Conservation (phyloP, 2,888 invertebrate genomes). For the Eupithecia tripunctaria region DNA sequence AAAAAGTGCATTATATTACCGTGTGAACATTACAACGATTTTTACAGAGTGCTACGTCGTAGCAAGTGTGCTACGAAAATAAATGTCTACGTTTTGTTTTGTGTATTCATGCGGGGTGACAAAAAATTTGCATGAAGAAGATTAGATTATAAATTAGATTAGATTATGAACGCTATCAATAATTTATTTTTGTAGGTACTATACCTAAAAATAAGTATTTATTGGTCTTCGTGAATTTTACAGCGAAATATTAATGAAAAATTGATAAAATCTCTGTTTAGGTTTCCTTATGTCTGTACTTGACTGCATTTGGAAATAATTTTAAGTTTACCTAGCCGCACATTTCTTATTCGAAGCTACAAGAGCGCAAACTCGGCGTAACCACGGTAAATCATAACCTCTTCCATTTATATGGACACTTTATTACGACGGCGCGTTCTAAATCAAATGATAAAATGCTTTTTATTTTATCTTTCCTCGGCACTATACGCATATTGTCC, state of each 20-base stretch:
- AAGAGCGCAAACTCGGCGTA: slow-evolving; percentile 69
- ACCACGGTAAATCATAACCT: slow-evolving; percentile 78
- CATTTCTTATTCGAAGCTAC: slow-evolving; percentile 61
- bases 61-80: slow-evolving; percentile 7
- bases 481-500: slow-evolving; percentile 74
- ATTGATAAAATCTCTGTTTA: background rate
- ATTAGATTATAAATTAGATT: background rate
- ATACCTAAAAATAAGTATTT: background rate
- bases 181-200: background rate
- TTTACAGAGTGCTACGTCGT: slow-evolving; percentile 7
- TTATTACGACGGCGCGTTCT: slow-evolving; percentile 81
- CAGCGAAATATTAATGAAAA: background rate
- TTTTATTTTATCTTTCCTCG: slow-evolving; percentile 80
- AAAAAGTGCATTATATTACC: background rate
- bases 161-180: background rate
- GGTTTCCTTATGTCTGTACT: background rate
- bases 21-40: slow-evolving; percentile 3
- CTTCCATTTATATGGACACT: slow-evolving; percentile 83
- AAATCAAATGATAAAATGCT: slow-evolving; percentile 84
- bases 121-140: background rate
- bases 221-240: background rate
- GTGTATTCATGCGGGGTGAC: background rate
- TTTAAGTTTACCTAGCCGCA: slow-evolving; percentile 29
- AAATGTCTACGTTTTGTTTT: background rate
- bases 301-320: background rate